phyloP scores from a whole-genome alignment of 2,888 invertebrate genomes.

The Hoplodrina ambigua region DNA sequence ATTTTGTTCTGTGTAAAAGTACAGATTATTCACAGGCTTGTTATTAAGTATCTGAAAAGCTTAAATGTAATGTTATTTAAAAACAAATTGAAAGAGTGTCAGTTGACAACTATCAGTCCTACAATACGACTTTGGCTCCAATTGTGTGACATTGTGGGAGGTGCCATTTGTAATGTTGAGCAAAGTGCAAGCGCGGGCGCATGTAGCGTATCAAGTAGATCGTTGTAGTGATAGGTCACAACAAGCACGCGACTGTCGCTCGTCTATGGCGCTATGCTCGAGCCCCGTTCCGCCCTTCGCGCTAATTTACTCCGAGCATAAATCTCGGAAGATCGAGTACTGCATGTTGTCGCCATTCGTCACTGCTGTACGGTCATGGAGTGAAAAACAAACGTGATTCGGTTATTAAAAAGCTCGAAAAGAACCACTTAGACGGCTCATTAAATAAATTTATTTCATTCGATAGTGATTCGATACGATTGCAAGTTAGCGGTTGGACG shows the following conservation, averaged over 20 bases:
- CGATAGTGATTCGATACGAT: constrained; percentile 85
- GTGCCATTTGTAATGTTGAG: constrained; percentile 80
- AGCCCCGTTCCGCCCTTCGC: constrained; percentile 77
- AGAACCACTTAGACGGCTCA: constrained; percentile 83
- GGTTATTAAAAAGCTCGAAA: constrained; percentile 83
- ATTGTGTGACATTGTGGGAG: constrained; percentile 79
- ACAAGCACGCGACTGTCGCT: constrained; percentile 72
- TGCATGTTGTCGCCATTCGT: constrained; percentile 79
- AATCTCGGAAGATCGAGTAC: constrained; percentile 74
- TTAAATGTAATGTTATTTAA: constrained; percentile 11
- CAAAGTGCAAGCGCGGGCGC: constrained; percentile 74
- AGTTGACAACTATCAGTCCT: constrained; percentile 71
- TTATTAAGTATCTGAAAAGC: constrained; percentile 13
- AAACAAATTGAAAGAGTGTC: constrained; percentile 38
- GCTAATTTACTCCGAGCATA: constrained; percentile 77
- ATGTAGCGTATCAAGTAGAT: constrained; percentile 76
- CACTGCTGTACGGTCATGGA: constrained; percentile 74
- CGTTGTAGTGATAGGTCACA: constrained; percentile 75
- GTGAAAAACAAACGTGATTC: constrained; percentile 87
- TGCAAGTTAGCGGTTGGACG: constrained; percentile 76
- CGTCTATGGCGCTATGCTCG: constrained; percentile 69
- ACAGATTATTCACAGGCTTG: not conserved
- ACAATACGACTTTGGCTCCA: constrained; percentile 68
- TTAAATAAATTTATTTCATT: constrained; percentile 85
- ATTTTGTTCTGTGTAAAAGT: constrained; percentile 7